A percentile compares a stretch with the other conserved stretches of the same genome.
phyloP scores from a whole-genome alignment of 2,113 vertebrate genomes.

The Prunella fulvescens region DNA sequence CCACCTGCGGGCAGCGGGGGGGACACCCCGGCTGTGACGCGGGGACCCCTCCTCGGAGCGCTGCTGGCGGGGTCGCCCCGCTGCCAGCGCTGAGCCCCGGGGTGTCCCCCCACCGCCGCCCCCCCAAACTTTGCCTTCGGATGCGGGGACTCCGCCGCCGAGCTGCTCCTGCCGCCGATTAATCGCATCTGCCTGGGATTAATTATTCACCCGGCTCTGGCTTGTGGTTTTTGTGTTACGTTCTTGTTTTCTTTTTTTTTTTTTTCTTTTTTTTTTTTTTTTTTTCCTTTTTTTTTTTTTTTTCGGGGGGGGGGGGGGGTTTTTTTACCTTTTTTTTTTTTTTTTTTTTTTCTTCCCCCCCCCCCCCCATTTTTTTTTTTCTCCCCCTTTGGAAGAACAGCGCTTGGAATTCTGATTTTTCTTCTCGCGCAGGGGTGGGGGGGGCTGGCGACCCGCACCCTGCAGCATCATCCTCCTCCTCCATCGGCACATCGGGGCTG shows the following conservation, averaged over 20 bases:
- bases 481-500: neutral
- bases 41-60: neutral
- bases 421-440: too few relatives aligned
- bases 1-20: too few relatives aligned
- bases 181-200: neutral
- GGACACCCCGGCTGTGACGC: too few relatives aligned
- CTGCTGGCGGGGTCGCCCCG: too few relatives aligned
- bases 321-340: too few relatives aligned
- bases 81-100: neutral
- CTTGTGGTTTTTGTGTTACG: neutral
- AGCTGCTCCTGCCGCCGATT: neutral
- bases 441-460: neutral
- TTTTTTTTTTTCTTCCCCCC: too few relatives aligned
- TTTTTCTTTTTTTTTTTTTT: neutral
- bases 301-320: too few relatives aligned
- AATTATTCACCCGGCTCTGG: neutral
- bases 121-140: neutral
- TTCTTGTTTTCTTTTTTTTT: neutral
- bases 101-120: too few relatives aligned
- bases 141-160: neutral
- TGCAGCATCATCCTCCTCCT: constrained; percentile 30
- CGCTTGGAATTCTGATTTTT: too few relatives aligned
- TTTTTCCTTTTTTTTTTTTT: too few relatives aligned
- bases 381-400: too few relatives aligned
- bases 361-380: too few relatives aligned